A percentile compares a stretch with the other conserved stretches of the same genome.
Evolutionary conservation across 2,113 vertebrate genomes (phyloP).

Genomic region (Connochaetes taurinus): DNA sequence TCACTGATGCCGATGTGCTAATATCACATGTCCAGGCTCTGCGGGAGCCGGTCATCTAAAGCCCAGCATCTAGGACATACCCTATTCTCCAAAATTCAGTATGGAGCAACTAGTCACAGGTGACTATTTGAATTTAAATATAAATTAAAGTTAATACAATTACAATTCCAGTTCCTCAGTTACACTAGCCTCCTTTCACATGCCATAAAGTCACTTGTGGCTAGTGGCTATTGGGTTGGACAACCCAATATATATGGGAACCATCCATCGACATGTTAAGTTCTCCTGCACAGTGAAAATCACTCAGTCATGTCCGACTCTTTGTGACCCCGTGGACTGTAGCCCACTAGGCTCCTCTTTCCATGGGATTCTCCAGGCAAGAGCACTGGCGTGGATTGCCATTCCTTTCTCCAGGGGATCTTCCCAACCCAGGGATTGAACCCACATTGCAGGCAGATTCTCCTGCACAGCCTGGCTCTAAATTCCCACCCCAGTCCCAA

Average conservation of each 20-base stretch:
- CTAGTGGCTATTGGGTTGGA: fast-evolving
- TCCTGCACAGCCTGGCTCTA: neutral
- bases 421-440: neutral
- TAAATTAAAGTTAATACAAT: neutral
- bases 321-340: neutral
- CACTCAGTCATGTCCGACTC: neutral
- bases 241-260: fast-evolving
- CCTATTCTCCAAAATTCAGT: neutral
- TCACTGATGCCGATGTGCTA: neutral
- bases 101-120: neutral
- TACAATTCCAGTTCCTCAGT: neutral
- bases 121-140: neutral
- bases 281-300: neutral
- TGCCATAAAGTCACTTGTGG: fast-evolving
- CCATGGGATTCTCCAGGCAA: neutral
- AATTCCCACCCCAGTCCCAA: fast-evolving
- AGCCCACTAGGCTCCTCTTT: neutral
- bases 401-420: neutral
- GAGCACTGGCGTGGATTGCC: neutral
- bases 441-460: neutral
- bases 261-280: fast-evolving
- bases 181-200: neutral
- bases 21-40: neutral
- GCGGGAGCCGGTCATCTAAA: neutral
- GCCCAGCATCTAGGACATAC: fast-evolving